These are phyloP conservation scores for Andrena bucephala DNA, from an alignment of 2,888 invertebrate species.

Conservation along the genomic window DNA sequence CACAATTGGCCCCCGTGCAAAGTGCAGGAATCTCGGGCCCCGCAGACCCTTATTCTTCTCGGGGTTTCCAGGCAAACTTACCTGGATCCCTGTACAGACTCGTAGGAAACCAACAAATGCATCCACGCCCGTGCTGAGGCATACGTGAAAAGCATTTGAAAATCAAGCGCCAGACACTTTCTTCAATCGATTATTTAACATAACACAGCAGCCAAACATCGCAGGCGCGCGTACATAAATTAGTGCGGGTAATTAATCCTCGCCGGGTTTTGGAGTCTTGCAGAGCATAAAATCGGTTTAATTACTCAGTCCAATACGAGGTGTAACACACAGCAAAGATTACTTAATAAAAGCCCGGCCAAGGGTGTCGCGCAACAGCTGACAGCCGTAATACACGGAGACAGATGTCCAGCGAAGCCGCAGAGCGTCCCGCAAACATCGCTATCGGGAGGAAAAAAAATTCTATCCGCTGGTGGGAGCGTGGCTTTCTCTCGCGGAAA, in stretches of 20 bases:
- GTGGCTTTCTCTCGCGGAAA: conserved; percentile 6
- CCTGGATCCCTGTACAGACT: neutral
- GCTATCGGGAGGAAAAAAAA: neutral
- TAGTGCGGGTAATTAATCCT: no score
- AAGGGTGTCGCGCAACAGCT: neutral
- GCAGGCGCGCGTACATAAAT: no score
- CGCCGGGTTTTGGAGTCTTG: no score
- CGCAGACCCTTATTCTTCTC: neutral
- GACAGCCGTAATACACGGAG: neutral
- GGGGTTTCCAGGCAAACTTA: neutral
- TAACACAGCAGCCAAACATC: no score
- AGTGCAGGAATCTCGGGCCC: conserved; percentile 18
- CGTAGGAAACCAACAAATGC: neutral
- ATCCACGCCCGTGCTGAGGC: neutral
- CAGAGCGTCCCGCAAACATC: conserved; percentile 30
- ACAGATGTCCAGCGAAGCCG: conserved; percentile 28
- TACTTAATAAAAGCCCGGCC: no score
- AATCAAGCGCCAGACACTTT: neutral
- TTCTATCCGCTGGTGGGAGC: neutral
- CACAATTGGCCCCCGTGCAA: neutral
- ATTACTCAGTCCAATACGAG: no score
- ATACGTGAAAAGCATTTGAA: neutral
- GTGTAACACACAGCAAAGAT: no score
- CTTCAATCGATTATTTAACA: no score
- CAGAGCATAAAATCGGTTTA: no score